A percentile compares a stretch with the other conserved stretches of the same genome.
These are phyloP conservation scores for Omphaloscelis lunosa DNA, from an alignment of 2,888 invertebrate genomes.

Conservation along the genomic window DNA sequence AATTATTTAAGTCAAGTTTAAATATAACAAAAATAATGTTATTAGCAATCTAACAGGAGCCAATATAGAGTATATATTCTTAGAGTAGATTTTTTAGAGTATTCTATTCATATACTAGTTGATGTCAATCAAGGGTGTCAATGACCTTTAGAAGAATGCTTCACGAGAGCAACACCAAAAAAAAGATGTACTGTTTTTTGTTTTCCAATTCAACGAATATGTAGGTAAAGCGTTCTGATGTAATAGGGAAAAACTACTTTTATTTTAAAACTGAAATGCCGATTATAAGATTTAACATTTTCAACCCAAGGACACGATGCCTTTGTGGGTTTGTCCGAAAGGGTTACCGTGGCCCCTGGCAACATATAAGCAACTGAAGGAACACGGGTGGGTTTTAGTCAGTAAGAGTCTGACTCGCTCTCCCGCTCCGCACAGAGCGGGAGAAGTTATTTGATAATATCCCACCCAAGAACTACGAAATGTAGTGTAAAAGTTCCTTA, in stretches of 20 bases:
- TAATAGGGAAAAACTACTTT: no score
- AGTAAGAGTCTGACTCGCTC: no score
- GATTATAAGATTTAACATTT: background rate
- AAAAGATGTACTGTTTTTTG: background rate
- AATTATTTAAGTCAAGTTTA: background rate
- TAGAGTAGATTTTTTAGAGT: no score
- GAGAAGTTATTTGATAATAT: no score
- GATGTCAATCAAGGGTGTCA: background rate
- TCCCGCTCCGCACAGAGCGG: no score
- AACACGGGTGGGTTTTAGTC: no score
- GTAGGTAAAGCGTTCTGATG: background rate
- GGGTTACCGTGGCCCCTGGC: no score
- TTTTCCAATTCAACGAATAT: background rate
- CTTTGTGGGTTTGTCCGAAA: no score
- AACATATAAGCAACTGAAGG: no score
- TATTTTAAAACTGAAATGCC: no score
- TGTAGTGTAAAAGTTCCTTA: conserved; percentile 38
- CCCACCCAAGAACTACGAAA: no score
- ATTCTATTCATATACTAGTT: background rate
- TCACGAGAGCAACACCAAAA: background rate
- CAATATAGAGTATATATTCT: background rate
- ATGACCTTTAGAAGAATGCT: no score
- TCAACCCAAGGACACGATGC: background rate
- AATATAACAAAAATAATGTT: background rate
- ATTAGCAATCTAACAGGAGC: background rate